Conservation (phyloP, 2,113 vertebrate genomes). For the Bubo bubo region DNA sequence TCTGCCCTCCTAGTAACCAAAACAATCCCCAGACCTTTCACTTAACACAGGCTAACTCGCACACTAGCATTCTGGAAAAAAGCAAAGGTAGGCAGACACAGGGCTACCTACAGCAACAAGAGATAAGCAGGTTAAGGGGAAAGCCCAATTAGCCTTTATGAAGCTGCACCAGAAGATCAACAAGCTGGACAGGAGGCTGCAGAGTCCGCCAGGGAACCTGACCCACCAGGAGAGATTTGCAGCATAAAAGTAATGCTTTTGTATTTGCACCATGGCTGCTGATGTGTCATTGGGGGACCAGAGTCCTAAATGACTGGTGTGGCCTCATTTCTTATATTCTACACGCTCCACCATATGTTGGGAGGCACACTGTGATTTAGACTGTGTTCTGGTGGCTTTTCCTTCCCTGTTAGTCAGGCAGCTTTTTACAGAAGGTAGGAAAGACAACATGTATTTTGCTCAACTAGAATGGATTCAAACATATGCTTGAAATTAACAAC, state of each 20-base stretch:
- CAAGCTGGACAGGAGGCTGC: not conserved
- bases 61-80: not conserved
- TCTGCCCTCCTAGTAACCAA: not conserved
- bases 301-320: not conserved
- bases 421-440: not conserved
- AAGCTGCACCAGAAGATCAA: not conserved
- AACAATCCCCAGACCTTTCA: not conserved
- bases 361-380: not conserved
- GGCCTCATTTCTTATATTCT: not conserved
- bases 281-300: rapidly evolving
- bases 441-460: not conserved
- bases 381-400: not conserved
- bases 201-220: not conserved
- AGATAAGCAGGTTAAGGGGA: not conserved
- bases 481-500: not conserved
- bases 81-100: not conserved
- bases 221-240: not conserved
- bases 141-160: not conserved
- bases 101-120: not conserved
- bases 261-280: not conserved
- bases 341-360: rapidly evolving
- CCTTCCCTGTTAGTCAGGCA: not conserved
- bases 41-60: not conserved
- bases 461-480: not conserved
- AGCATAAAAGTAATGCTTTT: rapidly evolving